Evolutionary conservation across 2,888 invertebrate genomes (phyloP).

Genomic region (Ennomos fuscantarius): DNA sequence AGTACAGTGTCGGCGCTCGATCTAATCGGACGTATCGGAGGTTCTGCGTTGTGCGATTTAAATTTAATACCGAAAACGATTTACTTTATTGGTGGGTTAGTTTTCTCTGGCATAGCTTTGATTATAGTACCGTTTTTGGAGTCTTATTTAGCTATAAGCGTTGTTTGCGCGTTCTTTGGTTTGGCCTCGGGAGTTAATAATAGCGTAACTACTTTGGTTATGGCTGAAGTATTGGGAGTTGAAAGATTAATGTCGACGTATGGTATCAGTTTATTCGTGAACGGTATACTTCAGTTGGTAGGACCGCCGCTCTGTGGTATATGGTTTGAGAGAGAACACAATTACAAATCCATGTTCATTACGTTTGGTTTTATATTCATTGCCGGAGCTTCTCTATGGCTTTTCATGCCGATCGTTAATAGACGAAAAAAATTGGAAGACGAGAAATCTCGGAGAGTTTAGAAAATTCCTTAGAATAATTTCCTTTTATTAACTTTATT

Average conservation of each 20-base stretch:
- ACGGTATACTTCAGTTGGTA: constrained; percentile 91
- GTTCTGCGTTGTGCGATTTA: constrained; percentile 92
- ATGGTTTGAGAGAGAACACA: constrained; percentile 87
- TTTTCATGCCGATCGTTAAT: constrained; percentile 90
- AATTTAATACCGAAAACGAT: constrained; percentile 91
- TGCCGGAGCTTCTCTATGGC: constrained; percentile 90
- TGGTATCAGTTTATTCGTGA: constrained; percentile 94
- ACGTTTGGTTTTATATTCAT: constrained; percentile 90
- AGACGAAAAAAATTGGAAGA: constrained; percentile 61
- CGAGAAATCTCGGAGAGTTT: constrained; percentile 42
- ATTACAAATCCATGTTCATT: constrained; percentile 89
- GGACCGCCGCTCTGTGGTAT: constrained; percentile 93
- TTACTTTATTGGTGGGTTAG: constrained; percentile 92
- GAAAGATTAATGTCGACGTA: constrained; percentile 93
- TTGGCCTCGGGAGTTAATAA: constrained; percentile 93
- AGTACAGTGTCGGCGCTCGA: constrained; percentile 93
- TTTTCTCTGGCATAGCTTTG: constrained; percentile 91
- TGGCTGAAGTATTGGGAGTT: constrained; percentile 94
- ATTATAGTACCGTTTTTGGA: constrained; percentile 88
- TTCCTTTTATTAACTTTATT: too few relatives aligned
- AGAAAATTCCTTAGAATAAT: constrained; percentile 4
- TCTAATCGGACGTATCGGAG: constrained; percentile 93
- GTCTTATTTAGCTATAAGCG: constrained; percentile 86
- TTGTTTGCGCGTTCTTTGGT: constrained; percentile 91
- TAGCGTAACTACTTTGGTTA: constrained; percentile 93